These are phyloP conservation scores for Simalia tracyae DNA, from an alignment of 2,797 vertebrate genomes.

Conservation along the genomic window DNA sequence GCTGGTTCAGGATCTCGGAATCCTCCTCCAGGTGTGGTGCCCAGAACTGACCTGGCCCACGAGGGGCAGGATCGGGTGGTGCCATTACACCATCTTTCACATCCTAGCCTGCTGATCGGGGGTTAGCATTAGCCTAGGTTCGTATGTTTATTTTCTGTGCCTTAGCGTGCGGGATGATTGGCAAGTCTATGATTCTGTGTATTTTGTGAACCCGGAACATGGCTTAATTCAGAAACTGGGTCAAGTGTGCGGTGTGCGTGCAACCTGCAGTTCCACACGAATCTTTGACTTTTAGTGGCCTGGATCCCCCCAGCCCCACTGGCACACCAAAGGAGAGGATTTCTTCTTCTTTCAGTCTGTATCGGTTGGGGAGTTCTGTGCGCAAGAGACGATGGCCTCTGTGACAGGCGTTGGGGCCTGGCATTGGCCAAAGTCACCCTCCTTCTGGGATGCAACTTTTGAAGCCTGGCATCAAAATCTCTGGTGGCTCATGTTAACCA, in stretches of 20 bases:
- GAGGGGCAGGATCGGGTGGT: too few relatives aligned
- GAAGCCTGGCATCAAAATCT: neutral
- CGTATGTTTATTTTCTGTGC: too few relatives aligned
- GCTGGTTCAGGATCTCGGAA: too few relatives aligned
- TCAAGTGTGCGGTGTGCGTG: neutral
- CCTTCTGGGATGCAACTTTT: neutral
- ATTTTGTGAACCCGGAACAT: too few relatives aligned
- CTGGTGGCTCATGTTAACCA: conserved; percentile 53
- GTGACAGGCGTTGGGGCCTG: conserved; percentile 13
- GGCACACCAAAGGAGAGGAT: conserved; percentile 54
- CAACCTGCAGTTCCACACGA: neutral
- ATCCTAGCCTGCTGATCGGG: too few relatives aligned
- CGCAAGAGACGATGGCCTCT: neutral
- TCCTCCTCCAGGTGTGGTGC: too few relatives aligned
- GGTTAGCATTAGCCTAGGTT: too few relatives aligned
- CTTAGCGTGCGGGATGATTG: too few relatives aligned
- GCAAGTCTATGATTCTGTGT: too few relatives aligned
- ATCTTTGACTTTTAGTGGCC: conserved; percentile 59
- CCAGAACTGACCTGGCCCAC: too few relatives aligned
- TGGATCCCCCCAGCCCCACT: conserved; percentile 54
- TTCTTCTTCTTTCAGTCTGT: conserved; percentile 54
- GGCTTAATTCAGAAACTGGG: too few relatives aligned
- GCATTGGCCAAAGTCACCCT: conserved; percentile 55
- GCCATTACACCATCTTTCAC: too few relatives aligned
- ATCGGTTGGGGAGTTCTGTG: conserved; percentile 21